Evolutionary conservation across 2,113 vertebrate genomes (phyloP), one percentile per base, ranked within the genome.

Genomic region (Scytalopus superciliaris): DNA sequence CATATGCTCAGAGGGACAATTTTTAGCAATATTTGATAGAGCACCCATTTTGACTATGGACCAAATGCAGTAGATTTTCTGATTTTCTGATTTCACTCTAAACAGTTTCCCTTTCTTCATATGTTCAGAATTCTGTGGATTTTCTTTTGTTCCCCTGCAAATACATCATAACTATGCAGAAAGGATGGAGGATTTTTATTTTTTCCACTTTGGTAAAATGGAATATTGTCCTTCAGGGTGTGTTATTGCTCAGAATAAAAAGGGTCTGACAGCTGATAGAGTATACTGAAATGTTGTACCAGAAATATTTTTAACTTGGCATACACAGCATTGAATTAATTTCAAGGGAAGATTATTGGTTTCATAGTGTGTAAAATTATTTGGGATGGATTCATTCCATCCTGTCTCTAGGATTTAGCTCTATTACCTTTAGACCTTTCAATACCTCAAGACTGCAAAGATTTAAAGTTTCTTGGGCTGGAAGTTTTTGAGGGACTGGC

Each of bases 21-120:
- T 79, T 55, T 77, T 17, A 67, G 74, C 86, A 70, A 33, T 70
- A 77, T 60, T 82, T 87, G 30, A 77, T 72, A 88, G 45, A 62
- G 59, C 21, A 89, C n/a, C 12, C 35, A 64, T 47, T 85, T 68
- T 72, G 52, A 66, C 16, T 63, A n/a, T 0, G 4, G 64, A 57
- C 49, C 78, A 83, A 82, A 73, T 1, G 4, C 21, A 74, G 23
- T 22, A 87, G 45, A 67, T n/a, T n/a, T n/a, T n/a, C 47, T 49
- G 39, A 87, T 89, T 94, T 89, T 85, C 59, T 78, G 52, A 76
- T 78, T 87, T 90, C 72, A 78, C 23, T 87, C 52, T 82, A 49
- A 74, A 76, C 31, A 44, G n/a, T n/a, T 85, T 6, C 9, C 27
- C 23, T 22, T 72, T 84, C 72, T 67, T 50, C 44, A 5, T n/a